phyloP scores from a whole-genome alignment of 2,797 vertebrate genomes.

The Tauraco hartlaubi region DNA sequence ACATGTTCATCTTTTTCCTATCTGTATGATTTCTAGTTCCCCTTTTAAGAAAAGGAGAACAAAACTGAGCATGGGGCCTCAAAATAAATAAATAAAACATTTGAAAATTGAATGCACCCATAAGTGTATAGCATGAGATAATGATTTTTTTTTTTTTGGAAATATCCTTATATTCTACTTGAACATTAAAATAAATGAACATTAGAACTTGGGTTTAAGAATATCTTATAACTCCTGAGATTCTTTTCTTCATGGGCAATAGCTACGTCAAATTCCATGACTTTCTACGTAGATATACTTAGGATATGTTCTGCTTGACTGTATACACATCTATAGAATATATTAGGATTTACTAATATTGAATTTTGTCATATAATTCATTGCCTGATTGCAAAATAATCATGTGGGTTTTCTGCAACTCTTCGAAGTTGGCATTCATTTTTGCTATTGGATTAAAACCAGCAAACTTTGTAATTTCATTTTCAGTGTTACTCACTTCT shows the following conservation, averaged over 20 bases:
- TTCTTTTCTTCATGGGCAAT: background rate
- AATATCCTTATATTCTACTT: background rate
- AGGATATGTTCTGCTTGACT: background rate
- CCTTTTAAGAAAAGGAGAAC: background rate
- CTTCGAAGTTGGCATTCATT: background rate
- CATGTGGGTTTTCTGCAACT: background rate
- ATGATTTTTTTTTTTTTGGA: background rate
- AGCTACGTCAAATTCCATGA: background rate
- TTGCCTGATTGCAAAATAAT: background rate
- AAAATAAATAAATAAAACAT: background rate
- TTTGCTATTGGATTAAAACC: background rate
- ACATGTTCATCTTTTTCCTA: accelerated
- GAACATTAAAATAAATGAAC: background rate
- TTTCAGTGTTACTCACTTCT: background rate
- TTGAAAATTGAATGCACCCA: accelerated
- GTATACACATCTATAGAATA: background rate
- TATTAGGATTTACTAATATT: background rate
- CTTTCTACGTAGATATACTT: background rate
- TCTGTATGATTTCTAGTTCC: background rate
- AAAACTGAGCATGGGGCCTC: background rate
- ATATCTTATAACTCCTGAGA: background rate
- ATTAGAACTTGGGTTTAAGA: background rate
- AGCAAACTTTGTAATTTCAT: background rate
- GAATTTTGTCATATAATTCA: background rate
- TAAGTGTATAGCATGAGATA: background rate